A percentile compares a stretch with the other conserved stretches of the same genome.
phyloP scores from a whole-genome alignment of 2,113 vertebrate genomes.

The Tonatia bakeri region DNA sequence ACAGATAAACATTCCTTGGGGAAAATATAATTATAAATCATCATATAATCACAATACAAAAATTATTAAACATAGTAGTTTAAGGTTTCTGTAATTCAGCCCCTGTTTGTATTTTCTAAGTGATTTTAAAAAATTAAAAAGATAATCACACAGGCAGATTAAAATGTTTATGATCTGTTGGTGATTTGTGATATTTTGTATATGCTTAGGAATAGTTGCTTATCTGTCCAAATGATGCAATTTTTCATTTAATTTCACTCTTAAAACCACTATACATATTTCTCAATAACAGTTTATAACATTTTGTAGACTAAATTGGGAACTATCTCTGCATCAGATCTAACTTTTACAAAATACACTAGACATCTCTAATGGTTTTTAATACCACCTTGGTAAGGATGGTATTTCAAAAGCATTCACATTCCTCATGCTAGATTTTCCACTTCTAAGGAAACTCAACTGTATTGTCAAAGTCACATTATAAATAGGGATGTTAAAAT shows the following conservation, averaged over 20 bases:
- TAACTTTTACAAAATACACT: neutral
- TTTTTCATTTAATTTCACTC: conserved; percentile 12
- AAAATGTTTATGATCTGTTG: neutral
- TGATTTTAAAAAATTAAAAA: conserved; percentile 21
- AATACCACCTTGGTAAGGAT: neutral
- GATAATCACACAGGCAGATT: neutral
- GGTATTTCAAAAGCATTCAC: neutral
- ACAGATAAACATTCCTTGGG: neutral
- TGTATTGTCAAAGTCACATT: neutral
- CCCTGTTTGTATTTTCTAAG: neutral
- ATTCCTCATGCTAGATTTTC: neutral
- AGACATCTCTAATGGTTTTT: neutral
- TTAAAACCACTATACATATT: neutral
- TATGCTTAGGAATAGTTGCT: neutral
- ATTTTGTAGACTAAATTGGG: neutral
- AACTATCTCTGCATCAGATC: neutral
- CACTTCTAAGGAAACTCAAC: neutral
- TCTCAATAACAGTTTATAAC: neutral
- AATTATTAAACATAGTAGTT: neutral
- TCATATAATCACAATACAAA: neutral
- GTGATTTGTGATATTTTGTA: neutral
- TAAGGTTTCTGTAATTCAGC: neutral
- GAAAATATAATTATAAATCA: neutral
- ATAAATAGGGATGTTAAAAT: neutral
- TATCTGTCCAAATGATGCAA: neutral